Percentiles rank a stretch among this genome's conserved stretches.
These are phyloP conservation scores for Pseudorasbora parva DNA, from an alignment of 2,113 vertebrate species.

Conservation along the genomic window DNA sequence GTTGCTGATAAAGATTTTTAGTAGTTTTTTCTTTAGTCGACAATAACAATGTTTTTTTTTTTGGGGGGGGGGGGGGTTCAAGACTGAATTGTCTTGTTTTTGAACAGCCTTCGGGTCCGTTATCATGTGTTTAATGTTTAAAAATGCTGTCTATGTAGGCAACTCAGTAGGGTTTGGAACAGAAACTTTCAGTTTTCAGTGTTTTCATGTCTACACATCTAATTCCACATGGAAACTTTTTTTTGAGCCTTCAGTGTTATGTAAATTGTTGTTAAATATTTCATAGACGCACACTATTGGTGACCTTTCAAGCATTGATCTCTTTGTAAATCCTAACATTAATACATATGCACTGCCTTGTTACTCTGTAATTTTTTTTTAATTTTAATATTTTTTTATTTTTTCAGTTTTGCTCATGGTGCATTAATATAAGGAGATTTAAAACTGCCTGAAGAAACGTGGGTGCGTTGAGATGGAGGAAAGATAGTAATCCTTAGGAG, in stretches of 20 bases:
- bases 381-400: no score
- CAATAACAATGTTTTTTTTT: no score
- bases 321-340: slow-evolving; percentile 58
- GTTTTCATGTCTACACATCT: background rate
- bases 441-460: slow-evolving; percentile 63
- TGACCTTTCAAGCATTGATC: slow-evolving; percentile 62
- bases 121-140: background rate
- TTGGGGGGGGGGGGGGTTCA: no score
- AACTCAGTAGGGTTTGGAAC: slow-evolving; percentile 17
- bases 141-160: slow-evolving; percentile 1
- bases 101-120: no score
- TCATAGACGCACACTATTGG: slow-evolving; percentile 57
- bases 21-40: background rate
- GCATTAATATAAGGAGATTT: slow-evolving; percentile 67
- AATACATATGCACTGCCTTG: slow-evolving; percentile 74
- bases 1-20: background rate
- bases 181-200: background rate
- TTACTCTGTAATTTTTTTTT: no score
- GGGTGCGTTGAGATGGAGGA: slow-evolving; percentile 67
- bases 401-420: slow-evolving; percentile 43
- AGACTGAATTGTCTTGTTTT: background rate
- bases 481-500: slow-evolving; percentile 75
- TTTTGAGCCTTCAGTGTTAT: slow-evolving; percentile 20
- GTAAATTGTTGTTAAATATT: slow-evolving; percentile 64
- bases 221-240: background rate